Percentiles rank a stretch among this genome's conserved stretches.
These are phyloP conservation scores for Hemicrepidius hirtus DNA, from an alignment of 2,888 invertebrate genomes.

Conservation along the genomic window DNA sequence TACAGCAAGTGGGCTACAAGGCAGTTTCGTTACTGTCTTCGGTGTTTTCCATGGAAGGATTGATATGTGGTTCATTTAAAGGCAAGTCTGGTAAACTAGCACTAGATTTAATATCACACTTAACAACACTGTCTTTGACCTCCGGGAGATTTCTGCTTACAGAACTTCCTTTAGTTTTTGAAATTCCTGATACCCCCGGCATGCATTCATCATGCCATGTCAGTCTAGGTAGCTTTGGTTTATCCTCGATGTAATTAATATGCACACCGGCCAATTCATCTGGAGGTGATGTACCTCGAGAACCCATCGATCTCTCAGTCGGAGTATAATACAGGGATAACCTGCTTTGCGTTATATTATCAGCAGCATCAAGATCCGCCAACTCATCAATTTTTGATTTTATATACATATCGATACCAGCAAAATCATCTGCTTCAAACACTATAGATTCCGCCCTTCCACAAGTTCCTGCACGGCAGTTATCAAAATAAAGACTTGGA, in stretches of 20 bases:
- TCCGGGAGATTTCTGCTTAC: conserved; percentile 37
- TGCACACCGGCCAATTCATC: conserved; percentile 76
- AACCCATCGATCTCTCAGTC: conserved; percentile 79
- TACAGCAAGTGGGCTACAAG: conserved; percentile 62
- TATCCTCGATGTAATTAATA: conserved; percentile 79
- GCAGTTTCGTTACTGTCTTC: conserved; percentile 70
- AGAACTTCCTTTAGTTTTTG: conserved; percentile 16
- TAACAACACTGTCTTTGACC: conserved; percentile 34
- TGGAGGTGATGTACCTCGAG: conserved; percentile 71
- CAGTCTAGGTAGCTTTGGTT: conserved; percentile 56
- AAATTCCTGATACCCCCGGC: conserved; percentile 25
- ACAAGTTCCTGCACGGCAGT: conserved; percentile 91
- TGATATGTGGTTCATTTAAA: conserved; percentile 52
- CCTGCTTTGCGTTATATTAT: conserved; percentile 78
- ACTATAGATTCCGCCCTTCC: conserved; percentile 84
- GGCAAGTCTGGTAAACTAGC: conserved; percentile 71
- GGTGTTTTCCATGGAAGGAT: conserved; percentile 48
- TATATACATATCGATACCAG: conserved; percentile 80
- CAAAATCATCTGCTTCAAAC: conserved; percentile 79
- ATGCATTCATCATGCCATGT: conserved; percentile 55
- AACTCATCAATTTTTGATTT: conserved; percentile 80
- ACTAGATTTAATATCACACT: conserved; percentile 67
- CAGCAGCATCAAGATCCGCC: conserved; percentile 72
- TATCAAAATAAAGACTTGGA: conserved; percentile 93
- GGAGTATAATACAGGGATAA: conserved; percentile 89